These are phyloP conservation scores for Philonicus albiceps DNA, from an alignment of 2,888 invertebrate genomes.

Conservation along the genomic window DNA sequence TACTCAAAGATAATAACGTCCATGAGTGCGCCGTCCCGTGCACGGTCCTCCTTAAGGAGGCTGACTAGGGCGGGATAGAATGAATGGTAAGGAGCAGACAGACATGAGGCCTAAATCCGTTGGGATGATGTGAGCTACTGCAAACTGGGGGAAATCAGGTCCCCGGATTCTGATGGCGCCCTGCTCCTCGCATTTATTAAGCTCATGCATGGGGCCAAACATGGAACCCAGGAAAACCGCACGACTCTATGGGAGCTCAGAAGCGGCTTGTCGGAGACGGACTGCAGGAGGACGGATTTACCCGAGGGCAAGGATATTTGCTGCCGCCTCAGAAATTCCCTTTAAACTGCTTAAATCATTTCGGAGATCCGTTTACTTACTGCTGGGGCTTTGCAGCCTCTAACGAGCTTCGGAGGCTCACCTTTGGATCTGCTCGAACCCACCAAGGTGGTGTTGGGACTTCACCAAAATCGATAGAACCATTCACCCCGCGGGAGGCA, in stretches of 20 bases:
- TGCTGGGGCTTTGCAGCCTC: slow-evolving; percentile 31
- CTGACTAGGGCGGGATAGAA: neutral
- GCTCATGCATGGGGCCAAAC: neutral
- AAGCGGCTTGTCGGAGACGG: neutral
- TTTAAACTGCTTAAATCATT: slow-evolving; percentile 42
- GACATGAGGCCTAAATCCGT: neutral
- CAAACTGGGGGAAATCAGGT: slow-evolving; percentile 10
- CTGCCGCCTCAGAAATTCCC: slow-evolving; percentile 22
- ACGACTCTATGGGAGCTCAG: neutral
- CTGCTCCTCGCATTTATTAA: slow-evolving; percentile 21
- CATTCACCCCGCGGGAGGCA: neutral
- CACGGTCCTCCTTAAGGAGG: neutral
- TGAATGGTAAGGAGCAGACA: neutral
- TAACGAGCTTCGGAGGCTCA: slow-evolving; percentile 35
- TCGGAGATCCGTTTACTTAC: slow-evolving; percentile 40
- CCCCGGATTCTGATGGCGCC: neutral
- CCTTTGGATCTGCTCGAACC: neutral
- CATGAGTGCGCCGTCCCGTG: neutral
- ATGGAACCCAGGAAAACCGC: neutral
- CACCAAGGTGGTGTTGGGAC: neutral
- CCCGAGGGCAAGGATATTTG: slow-evolving; percentile 34
- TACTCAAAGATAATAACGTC: slow-evolving; percentile 1
- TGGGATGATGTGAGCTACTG: neutral
- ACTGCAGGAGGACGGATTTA: neutral
- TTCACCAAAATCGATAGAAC: slow-evolving; percentile 16